These are phyloP conservation scores for Caenorhabditis latens DNA, from an alignment of 1,140 invertebrate genomes.

Conservation along the genomic window DNA sequence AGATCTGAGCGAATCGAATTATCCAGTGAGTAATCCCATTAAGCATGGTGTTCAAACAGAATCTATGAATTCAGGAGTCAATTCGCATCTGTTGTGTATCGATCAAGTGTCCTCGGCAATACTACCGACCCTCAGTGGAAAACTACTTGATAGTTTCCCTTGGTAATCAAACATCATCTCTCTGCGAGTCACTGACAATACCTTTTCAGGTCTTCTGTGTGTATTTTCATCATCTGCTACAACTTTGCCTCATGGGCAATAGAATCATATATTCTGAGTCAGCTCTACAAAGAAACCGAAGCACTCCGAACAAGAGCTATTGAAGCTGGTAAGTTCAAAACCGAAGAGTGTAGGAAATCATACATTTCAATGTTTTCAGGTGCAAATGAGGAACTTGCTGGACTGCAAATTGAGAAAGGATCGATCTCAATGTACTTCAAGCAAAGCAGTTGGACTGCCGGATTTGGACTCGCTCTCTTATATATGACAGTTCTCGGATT, in stretches of 20 bases:
- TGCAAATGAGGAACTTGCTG: not conserved
- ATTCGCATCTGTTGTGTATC: slow-evolving; percentile 9
- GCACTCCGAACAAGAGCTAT: slow-evolving; percentile 17
- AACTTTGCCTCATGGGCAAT: slow-evolving; percentile 65
- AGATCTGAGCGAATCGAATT: slow-evolving; percentile 25
- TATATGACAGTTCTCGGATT: slow-evolving; percentile 74
- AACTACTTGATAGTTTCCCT: slow-evolving; percentile 42
- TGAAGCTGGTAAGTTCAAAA: slow-evolving; percentile 1
- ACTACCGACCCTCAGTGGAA: slow-evolving; percentile 62
- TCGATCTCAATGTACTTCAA: slow-evolving; percentile 61
- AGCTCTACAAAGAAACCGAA: slow-evolving; percentile 60
- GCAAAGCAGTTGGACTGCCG: slow-evolving; percentile 67
- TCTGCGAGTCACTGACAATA: too few species aligned
- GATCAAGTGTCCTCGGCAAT: slow-evolving; percentile 63
- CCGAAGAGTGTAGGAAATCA: not conserved
- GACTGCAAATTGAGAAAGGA: not conserved
- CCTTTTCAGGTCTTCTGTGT: slow-evolving; percentile 37
- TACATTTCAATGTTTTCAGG: not conserved
- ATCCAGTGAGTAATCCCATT: slow-evolving; percentile 54
- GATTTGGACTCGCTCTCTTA: slow-evolving; percentile 69
- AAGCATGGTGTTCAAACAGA: not conserved
- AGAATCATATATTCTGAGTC: slow-evolving; percentile 52
- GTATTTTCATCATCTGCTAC: slow-evolving; percentile 63
- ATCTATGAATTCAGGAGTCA: not conserved
- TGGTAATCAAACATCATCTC: not conserved